These are phyloP conservation scores for Rhizomys pruinosus DNA, from an alignment of 2,113 vertebrate species.

Conservation along the genomic window DNA sequence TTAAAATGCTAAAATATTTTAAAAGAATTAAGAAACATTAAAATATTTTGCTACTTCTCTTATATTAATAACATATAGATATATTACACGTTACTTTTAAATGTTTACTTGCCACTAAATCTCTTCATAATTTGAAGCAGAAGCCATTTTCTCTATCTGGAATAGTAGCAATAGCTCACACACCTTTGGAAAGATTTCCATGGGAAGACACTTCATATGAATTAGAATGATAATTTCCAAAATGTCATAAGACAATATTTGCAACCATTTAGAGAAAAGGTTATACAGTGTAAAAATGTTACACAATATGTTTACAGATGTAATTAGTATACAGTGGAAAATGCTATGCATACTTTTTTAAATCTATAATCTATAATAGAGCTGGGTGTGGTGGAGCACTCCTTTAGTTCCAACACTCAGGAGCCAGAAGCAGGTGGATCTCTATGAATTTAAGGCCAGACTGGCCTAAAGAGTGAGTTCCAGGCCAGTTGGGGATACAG, in stretches of 20 bases:
- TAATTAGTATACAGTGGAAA: neutral
- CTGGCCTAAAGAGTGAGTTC: no score
- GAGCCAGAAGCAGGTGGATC: no score
- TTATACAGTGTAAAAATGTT: no score
- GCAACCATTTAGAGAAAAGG: neutral
- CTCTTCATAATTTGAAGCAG: neutral
- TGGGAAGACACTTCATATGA: neutral
- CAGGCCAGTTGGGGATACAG: no score
- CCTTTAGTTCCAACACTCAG: no score
- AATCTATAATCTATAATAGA: no score
- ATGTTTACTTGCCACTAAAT: neutral
- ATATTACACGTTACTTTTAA: neutral
- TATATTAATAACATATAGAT: neutral
- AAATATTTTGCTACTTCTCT: neutral
- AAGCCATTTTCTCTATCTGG: fast-evolving
- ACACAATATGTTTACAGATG: neutral
- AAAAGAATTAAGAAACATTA: no score
- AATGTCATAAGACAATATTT: no score
- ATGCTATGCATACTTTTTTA: neutral
- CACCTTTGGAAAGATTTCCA: neutral
- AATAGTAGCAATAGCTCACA: neutral
- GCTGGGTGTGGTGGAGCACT: no score
- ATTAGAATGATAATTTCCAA: neutral
- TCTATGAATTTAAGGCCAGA: no score
- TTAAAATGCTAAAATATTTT: no score